Percentiles rank a stretch among this genome's conserved stretches.
phyloP scores from a whole-genome alignment of 2,888 invertebrate genomes.

The Pyrgus malvae region DNA sequence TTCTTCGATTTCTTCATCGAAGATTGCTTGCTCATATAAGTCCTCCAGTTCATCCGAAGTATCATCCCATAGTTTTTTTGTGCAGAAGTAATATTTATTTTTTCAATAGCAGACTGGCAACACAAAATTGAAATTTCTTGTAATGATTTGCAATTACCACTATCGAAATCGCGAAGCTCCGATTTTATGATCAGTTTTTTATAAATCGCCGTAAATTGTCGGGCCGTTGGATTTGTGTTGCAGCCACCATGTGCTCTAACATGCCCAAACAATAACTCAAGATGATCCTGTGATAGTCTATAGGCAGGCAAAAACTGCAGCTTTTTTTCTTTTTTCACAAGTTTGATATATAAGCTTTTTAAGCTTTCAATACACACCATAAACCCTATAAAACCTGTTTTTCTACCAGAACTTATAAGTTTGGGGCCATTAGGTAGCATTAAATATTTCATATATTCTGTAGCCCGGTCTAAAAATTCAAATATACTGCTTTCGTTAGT shows the following conservation, averaged over 20 bases:
- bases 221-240: slow-evolving; percentile 21
- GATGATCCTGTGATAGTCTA: slow-evolving; percentile 19
- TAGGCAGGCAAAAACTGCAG: neutral
- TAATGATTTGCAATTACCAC: neutral
- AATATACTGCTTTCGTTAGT: neutral
- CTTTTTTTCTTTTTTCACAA: neutral
- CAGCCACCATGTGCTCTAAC: slow-evolving; percentile 22
- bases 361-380: neutral
- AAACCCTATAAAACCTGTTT: neutral
- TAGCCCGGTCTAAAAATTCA: neutral
- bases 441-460: neutral
- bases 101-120: no score
- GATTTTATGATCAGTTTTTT: neutral
- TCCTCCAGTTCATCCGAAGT: no score
- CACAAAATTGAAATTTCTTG: no score
- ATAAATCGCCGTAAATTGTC: neutral
- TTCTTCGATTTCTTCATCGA: no score
- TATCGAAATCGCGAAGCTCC: neutral
- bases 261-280: slow-evolving; percentile 25
- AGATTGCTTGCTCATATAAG: no score
- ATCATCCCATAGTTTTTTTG: no score
- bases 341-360: neutral
- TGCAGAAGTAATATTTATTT: no score
- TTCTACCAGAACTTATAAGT: neutral
- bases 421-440: neutral